A percentile compares a stretch with the other conserved stretches of the same genome.
Evolutionary conservation across 2,113 vertebrate genomes (phyloP).

Genomic region (Cinclus cinclus): DNA sequence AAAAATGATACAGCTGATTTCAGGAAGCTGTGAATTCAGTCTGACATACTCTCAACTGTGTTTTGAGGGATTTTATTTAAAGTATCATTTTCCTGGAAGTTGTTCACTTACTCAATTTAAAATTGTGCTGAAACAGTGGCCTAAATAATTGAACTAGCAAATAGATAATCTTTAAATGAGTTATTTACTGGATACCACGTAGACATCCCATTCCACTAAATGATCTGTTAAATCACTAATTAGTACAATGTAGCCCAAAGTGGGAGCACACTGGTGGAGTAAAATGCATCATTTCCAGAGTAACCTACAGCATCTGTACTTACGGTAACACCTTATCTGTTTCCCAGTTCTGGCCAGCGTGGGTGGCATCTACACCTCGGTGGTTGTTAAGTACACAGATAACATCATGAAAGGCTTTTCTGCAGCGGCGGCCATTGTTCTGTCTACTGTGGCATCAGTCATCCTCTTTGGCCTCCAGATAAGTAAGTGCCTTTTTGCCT

Average conservation of each 20-base stretch:
- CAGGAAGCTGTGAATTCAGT: background rate
- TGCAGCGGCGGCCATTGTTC: conserved; percentile 92
- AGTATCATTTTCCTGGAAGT: background rate
- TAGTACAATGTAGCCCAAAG: background rate
- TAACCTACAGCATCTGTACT: background rate
- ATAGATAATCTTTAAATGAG: background rate
- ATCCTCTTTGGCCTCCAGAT: conserved; percentile 92
- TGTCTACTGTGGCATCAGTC: conserved; percentile 94
- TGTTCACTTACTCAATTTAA: background rate
- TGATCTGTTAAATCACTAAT: background rate
- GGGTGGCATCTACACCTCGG: conserved; percentile 93
- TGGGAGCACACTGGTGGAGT: background rate
- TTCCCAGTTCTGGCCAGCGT: conserved; percentile 89
- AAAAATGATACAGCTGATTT: background rate
- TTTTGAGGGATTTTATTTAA: background rate
- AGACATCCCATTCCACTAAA: background rate
- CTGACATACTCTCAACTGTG: background rate
- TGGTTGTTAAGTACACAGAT: conserved; percentile 98
- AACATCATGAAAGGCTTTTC: conserved; percentile 99
- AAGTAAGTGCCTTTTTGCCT: conserved; percentile 79
- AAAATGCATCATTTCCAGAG: background rate
- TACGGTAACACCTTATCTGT: background rate
- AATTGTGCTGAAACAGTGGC: background rate
- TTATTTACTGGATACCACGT: background rate
- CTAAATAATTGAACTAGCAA: background rate